Base-by-base conservation (phyloP, 2,113 vertebrate genomes). In the Pachyramphus minor region DNA sequence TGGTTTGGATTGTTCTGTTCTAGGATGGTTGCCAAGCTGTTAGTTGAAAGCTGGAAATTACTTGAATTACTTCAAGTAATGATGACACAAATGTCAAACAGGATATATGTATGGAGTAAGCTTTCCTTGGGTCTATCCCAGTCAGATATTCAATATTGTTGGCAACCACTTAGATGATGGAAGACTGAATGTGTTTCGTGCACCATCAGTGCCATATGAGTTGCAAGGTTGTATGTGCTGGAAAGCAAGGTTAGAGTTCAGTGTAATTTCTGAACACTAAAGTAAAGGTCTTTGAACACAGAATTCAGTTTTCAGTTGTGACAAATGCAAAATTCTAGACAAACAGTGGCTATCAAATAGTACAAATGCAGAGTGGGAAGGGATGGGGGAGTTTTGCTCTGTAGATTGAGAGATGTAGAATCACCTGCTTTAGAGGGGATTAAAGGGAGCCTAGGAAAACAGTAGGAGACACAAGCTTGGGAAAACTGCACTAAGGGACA, bases 401-500 rank as follows among this genome's bases (percentile, higher is more conserved):
- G 28, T 16, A 31, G 44, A 27, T 16, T 44, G 31, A 69, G 81
- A 81, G 24, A 73, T 30, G 3, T 12, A 8, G 20, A 52, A 19
- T 20, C 10, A 30, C 37, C 14, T 75, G 3, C 53, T 66, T 73
- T 23, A 69, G 39, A 84, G 24, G 44, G 17, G 23, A 53, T n/a
- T 39, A 69, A 56, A 59, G 5, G 8, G 7, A 76, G 10, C 7
- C 25, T 33, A 41, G 68, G 14, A 35, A 23, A 60, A 50, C 18
- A 52, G 31, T 15, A 56, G 6, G 11, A 56, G 5, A 41, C 24
- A 77, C 24, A 52, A 35, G 19, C 33, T 58, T 41, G 53, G 31
- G n/a, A 13, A 81, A 69, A 15, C 5, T 66, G 33, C 13, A 16
- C 30, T 18, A 25, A 42, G 3, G 8, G 9, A 66, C 0, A 0